Conservation (phyloP, 1,140 invertebrate genomes). For the Cylas formicarius region DNA sequence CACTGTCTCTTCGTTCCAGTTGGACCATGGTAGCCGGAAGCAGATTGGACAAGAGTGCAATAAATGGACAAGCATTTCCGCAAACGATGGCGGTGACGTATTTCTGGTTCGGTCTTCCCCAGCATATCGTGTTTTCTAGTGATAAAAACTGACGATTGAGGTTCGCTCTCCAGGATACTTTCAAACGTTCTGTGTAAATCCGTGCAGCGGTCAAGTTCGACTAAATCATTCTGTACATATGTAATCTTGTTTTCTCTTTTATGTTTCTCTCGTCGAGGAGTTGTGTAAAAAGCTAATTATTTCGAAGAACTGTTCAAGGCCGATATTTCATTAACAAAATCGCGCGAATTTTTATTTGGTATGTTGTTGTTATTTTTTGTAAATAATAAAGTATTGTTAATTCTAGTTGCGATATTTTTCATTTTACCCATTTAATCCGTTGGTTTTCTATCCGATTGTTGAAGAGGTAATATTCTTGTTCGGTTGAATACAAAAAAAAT, state of each 20-base stretch:
- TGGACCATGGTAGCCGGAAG: constrained; percentile 16
- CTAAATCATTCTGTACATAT: too few species aligned
- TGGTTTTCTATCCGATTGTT: too few species aligned
- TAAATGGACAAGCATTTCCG: constrained; percentile 17
- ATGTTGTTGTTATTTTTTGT: constrained; percentile 23
- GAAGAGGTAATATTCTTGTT: too few species aligned
- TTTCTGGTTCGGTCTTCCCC: constrained; percentile 21
- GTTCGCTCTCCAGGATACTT: too few species aligned
- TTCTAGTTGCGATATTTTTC: constrained; percentile 5
- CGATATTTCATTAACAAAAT: constrained; percentile 13
- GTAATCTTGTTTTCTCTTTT: constrained; percentile 5
- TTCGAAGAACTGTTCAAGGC: constrained; percentile 6
- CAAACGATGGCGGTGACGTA: constrained; percentile 13
- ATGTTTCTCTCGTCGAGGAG: constrained; percentile 2
- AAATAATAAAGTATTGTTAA: constrained; percentile 23
- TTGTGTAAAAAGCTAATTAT: constrained; percentile 12
- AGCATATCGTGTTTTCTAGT: constrained; percentile 10
- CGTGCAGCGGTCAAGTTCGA: not conserved
- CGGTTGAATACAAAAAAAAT: too few species aligned
- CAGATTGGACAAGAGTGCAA: constrained; percentile 20
- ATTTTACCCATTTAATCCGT: too few species aligned
- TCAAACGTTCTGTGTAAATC: not conserved
- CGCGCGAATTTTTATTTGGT: constrained; percentile 19
- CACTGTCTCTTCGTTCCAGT: constrained; percentile 17
- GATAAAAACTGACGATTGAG: too few species aligned